Evolutionary conservation across 2,888 invertebrate species (phyloP).

Genomic region (Epistrophe eligans): DNA sequence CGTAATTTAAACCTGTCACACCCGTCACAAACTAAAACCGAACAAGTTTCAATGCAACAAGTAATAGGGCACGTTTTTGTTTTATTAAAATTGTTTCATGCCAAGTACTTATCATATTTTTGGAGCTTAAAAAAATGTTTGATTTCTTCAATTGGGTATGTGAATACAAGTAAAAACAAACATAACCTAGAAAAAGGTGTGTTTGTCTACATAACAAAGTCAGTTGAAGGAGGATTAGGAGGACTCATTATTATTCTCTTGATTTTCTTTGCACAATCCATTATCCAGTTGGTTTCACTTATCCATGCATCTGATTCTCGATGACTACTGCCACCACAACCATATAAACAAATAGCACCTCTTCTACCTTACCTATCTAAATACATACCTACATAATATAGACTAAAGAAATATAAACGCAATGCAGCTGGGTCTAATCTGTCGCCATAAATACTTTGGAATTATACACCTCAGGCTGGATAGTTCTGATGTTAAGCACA

Average conservation of each 20-base stretch:
- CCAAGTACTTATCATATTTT: no score
- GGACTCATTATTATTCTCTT: conserved; percentile 16
- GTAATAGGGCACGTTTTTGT: no score
- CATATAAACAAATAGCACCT: background rate
- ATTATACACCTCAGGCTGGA: conserved; percentile 44
- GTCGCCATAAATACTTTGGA: conserved; percentile 58
- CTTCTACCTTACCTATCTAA: background rate
- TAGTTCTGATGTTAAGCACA: conserved; percentile 37
- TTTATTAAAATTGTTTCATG: no score
- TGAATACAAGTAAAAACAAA: background rate
- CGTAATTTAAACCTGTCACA: no score
- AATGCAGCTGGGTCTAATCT: conserved; percentile 57
- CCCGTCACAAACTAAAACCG: no score
- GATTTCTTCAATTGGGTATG: no score
- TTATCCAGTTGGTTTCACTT: conserved; percentile 10
- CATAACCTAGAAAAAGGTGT: conserved; percentile 14
- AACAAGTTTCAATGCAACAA: no score
- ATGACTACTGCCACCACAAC: conserved; percentile 15
- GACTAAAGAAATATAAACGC: background rate
- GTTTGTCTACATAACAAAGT: background rate
- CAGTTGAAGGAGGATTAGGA: background rate
- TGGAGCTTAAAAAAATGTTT: no score
- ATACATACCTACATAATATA: no score
- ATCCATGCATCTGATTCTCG: background rate
- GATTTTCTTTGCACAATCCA: conserved; percentile 14